Base-by-base conservation (phyloP, 2,113 vertebrate species). In the Siniperca chuatsi region DNA sequence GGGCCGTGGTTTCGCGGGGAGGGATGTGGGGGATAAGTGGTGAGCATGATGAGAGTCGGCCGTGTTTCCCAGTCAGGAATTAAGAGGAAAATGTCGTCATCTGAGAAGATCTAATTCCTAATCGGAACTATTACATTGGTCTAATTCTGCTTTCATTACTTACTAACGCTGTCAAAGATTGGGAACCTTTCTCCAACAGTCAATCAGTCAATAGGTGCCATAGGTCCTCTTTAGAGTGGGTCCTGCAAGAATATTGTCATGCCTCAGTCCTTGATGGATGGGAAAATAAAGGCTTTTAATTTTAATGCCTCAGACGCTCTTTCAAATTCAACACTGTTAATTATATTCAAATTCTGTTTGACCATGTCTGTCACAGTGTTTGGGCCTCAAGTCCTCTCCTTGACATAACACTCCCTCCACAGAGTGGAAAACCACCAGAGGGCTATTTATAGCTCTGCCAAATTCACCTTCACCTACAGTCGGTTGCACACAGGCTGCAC, bases 371-470 rank as follows among this genome's bases (percentile, higher is more conserved):
- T 61, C 44, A 21, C 15, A n/a, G 4, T 73, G 69, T 79, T 75
- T 58, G n/a, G 66, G 52, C 70, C 25, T 58, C 29, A 66, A 69
- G 75, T 76, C 46, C n/a, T 72, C 48, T 29, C 48, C 64, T 73
- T 72, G 61, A 70, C 78, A 11, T 64, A 84, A 75, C 62, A 73
- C 72, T 75, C 42, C 58, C 44, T 76, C 29, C 8, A 10, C 60
- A 77, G 48, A 81, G 62, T 84, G 81, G 72, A 90, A 89, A 91
- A 88, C 61, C 80, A 84, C 68, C 60, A 61, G 58, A 62, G 62
- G 77, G 29, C 57, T 91, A 92, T 92, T 91, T 90, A 83, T 92
- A 93, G 78, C 60, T 58, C 33, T 66, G 40, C 23, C 55, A 73
- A 75, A 55, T 83, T 78, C 81, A 76, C 65, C 62, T 71, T 75